Evolutionary conservation across 2,888 invertebrate species (phyloP).

Genomic region (Asteroscopus sphinx): DNA sequence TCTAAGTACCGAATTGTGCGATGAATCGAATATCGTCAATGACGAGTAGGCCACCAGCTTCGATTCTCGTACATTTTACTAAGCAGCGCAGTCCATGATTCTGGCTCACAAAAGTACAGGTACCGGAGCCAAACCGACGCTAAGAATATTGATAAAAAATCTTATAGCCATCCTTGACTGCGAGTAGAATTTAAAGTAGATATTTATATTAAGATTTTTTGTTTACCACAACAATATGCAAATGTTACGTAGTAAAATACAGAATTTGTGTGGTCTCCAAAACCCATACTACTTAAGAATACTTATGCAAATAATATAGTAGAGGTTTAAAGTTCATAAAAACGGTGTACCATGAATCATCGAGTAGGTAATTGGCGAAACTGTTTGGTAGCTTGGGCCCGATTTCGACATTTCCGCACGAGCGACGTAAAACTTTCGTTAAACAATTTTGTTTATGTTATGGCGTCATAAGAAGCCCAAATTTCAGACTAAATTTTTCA

Average conservation of each 20-base stretch:
- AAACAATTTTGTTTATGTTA: conserved; percentile 3
- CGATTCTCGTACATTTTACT: no score
- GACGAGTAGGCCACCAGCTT: no score
- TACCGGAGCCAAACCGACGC: background rate
- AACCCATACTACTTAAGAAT: background rate
- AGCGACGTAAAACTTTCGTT: background rate
- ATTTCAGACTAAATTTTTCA: no score
- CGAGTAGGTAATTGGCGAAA: conserved; percentile 26
- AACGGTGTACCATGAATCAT: conserved; percentile 21
- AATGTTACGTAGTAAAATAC: background rate
- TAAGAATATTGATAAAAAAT: conserved; percentile 10
- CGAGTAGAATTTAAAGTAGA: conserved; percentile 27
- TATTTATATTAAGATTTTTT: conserved; percentile 18
- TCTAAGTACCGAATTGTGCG: no score
- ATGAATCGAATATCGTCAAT: no score
- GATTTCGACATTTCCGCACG: conserved; percentile 35
- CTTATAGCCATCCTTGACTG: background rate
- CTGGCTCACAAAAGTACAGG: background rate
- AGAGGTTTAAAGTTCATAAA: conserved; percentile 8
- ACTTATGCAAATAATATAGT: conserved; percentile 13
- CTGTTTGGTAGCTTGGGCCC: background rate
- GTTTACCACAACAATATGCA: conserved; percentile 29
- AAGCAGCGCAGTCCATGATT: background rate
- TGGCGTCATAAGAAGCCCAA: no score
- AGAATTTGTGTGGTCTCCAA: conserved; percentile 30